Evolutionary conservation across 2,888 invertebrate species (phyloP), one percentile per base, ranked within the genome.

Genomic region (Leptinotarsa rubiginosa): DNA sequence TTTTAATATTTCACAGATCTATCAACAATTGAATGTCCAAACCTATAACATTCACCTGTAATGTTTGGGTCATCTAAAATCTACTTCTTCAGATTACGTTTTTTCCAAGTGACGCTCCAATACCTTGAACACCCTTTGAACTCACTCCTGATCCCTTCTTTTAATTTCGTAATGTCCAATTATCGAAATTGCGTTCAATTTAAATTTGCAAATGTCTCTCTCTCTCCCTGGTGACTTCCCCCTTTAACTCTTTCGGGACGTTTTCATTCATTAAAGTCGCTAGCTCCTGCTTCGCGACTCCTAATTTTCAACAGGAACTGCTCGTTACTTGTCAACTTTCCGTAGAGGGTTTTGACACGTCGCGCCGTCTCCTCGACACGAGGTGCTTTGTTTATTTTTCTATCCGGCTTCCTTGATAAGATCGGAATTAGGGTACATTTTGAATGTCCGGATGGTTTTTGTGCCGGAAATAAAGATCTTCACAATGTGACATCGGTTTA

Each of bases 301-400:
- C 20, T 56, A 72, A 71, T 59, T 73, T 66, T 75, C 75, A 72
- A 72, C 71, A 64, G 52, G 71, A 64, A 52, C 70, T 66, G 74
- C 71, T 74, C 67, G 71, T 75, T 67, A 52, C 41, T 59, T 64
- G 72, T 71, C 68, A 54, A 68, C 12, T 67, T 67, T 67, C 22
- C 18, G 54, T 47, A 18, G 15, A 18, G 41, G n/a, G 25, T 10
- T 49, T 67, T 67, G 67, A 67, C 49, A 25, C n/a, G 49, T 22
- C 67, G 18, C 25, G 49, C 25, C 52, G 18, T 68, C 62, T n/a
- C 16, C 62, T 41, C 41, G 31, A 12, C 62, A 18, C 62, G 4
- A 13, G 7, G 12, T n/a, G n/a, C 25, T n/a, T n/a, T 41, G 41
- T 62, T 62, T 62, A 31, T 62, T 62, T 62, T 62, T 62, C 62